Conservation (phyloP, 2,113 vertebrate species). For the Trematomus loennbergii region DNA sequence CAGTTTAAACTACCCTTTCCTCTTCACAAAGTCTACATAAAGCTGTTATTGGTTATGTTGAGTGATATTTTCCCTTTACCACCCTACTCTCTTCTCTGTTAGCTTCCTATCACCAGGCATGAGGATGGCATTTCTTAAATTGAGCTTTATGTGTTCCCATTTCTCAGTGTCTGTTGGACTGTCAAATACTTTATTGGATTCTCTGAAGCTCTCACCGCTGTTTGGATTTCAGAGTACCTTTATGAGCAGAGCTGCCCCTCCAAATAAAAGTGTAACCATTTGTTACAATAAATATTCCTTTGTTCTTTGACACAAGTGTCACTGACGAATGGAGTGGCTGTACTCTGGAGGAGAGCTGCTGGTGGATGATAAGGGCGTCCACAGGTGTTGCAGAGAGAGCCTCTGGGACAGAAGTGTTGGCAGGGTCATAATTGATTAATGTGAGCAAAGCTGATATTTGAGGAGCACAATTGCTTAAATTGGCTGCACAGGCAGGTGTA, state of each 20-base stretch:
- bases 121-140: not conserved
- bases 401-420: conserved; percentile 1
- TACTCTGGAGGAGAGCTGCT: conserved; percentile 18
- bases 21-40: conserved; percentile 20
- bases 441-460: conserved; percentile 40
- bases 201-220: not conserved
- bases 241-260: not conserved
- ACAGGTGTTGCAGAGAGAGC: conserved; percentile 20
- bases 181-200: not conserved
- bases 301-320: conserved; percentile 26
- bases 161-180: not conserved
- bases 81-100: not conserved
- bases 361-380: conserved; percentile 39
- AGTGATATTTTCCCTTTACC: conserved; percentile 34
- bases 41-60: conserved; percentile 6
- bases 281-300: conserved; percentile 18
- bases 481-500: not conserved
- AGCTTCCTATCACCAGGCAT: conserved; percentile 12
- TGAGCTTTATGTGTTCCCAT: not conserved
- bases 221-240: not conserved
- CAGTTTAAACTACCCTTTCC: not conserved
- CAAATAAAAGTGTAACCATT: conserved; percentile 6
- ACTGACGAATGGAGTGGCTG: conserved; percentile 4
- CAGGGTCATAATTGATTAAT: conserved; percentile 26
- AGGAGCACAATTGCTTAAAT: conserved; percentile 17